Evolutionary conservation across 2,113 vertebrate species (phyloP).

Genomic region (Cacatua alba): DNA sequence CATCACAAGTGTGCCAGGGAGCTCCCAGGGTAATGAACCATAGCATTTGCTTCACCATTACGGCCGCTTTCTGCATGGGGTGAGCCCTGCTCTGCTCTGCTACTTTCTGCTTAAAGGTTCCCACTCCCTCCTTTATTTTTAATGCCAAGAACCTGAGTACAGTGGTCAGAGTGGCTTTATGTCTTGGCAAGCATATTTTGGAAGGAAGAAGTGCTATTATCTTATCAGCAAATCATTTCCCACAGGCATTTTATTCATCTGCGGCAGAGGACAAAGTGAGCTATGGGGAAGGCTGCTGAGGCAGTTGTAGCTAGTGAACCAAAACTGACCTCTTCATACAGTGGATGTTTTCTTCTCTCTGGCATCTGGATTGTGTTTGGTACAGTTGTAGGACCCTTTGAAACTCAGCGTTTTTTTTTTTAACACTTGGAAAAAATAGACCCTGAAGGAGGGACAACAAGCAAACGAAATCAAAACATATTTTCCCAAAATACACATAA

Average conservation of each 20-base stretch:
- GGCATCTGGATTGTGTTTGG: background rate
- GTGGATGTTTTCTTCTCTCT: background rate
- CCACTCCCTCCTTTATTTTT: background rate
- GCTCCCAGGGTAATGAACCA: background rate
- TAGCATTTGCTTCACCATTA: fast-evolving
- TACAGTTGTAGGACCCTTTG: background rate
- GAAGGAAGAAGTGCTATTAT: background rate
- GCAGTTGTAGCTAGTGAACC: background rate
- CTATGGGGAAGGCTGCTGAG: background rate
- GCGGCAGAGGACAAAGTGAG: background rate
- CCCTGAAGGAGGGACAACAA: background rate
- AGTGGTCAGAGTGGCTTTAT: background rate
- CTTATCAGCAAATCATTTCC: background rate
- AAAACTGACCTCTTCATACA: background rate
- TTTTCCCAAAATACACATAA: slow-evolving; percentile 41
- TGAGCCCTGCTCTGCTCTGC: background rate
- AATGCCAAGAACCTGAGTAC: background rate
- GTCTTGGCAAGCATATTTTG: background rate
- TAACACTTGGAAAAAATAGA: slow-evolving; percentile 32
- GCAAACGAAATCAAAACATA: slow-evolving; percentile 31
- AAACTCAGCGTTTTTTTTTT: slow-evolving; percentile 9
- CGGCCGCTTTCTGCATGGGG: background rate
- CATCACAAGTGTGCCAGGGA: background rate
- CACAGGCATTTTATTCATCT: background rate
- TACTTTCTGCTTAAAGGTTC: background rate